A percentile compares a stretch with the other conserved stretches of the same genome.
Evolutionary conservation across 2,797 vertebrate genomes (phyloP).

Genomic region (Austrolebias charrua): DNA sequence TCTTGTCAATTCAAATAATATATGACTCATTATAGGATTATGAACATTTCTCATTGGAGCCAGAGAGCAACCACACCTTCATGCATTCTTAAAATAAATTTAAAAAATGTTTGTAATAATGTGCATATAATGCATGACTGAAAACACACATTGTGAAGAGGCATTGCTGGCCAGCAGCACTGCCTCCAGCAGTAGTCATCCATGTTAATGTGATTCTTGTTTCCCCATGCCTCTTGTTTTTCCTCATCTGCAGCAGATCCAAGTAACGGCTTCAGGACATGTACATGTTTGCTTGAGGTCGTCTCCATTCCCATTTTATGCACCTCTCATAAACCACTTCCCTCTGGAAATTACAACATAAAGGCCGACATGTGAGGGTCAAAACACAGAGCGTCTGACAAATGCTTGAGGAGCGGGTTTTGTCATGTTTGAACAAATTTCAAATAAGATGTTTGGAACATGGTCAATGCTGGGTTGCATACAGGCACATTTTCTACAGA

Average conservation of each 20-base stretch:
- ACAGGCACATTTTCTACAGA: neutral
- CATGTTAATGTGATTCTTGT: conserved; percentile 35
- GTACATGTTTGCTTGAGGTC: conserved; percentile 4
- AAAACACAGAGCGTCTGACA: neutral
- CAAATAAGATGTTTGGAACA: neutral
- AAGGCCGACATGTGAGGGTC: conserved; percentile 1
- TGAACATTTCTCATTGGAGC: conserved; percentile 10
- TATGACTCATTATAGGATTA: neutral
- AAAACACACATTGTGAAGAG: conserved; percentile 10
- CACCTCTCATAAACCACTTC: conserved; percentile 20
- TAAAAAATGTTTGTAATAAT: neutral
- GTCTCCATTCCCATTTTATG: conserved; percentile 18
- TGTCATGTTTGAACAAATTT: neutral
- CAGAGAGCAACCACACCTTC: neutral
- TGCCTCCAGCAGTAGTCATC: conserved; percentile 23
- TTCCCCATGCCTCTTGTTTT: conserved; percentile 18
- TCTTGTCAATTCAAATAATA: neutral
- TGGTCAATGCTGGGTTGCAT: neutral
- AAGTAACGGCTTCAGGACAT: conserved; percentile 18
- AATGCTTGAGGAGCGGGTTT: neutral
- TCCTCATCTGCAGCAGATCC: conserved; percentile 25
- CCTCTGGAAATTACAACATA: conserved; percentile 9
- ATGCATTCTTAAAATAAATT: neutral
- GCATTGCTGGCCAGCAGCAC: conserved; percentile 1
- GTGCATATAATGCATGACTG: neutral